Percentiles rank a stretch among this genome's conserved stretches.
Conservation (phyloP, 2,797 vertebrate species). For the Bradypodion ventrale region DNA sequence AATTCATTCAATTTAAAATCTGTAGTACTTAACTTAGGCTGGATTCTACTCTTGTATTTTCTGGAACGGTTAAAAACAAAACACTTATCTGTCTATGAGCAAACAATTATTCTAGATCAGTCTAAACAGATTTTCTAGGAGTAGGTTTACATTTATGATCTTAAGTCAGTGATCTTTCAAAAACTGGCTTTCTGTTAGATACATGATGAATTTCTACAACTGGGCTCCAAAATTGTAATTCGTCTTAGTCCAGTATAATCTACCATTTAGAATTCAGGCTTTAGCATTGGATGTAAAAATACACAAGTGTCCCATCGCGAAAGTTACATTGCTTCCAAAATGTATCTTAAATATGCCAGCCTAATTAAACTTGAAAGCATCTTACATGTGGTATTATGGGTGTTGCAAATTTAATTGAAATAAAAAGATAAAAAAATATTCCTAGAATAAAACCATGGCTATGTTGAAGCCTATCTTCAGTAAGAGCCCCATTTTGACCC, state of each 20-base stretch:
- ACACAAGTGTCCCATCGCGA: fast-evolving
- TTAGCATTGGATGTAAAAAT: neutral
- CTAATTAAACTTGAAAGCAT: fast-evolving
- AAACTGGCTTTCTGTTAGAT: neutral
- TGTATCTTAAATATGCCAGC: neutral
- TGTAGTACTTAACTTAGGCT: neutral
- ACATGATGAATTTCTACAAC: neutral
- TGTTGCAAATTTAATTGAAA: fast-evolving
- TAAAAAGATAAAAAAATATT: conserved; percentile 1
- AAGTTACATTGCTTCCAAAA: conserved; percentile 18
- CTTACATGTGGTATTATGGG: neutral
- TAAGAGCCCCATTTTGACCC: neutral
- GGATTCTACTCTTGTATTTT: neutral
- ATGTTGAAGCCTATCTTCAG: neutral
- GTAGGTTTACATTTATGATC: conserved; percentile 2
- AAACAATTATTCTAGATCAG: neutral
- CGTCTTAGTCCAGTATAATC: neutral
- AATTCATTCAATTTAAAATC: neutral
- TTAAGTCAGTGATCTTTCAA: neutral
- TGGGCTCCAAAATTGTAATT: conserved; percentile 4
- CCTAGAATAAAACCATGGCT: neutral
- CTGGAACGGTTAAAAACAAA: neutral
- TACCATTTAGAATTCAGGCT: neutral
- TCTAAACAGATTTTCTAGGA: neutral
- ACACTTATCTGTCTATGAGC: neutral